Evolutionary conservation across 1,140 invertebrate species (phyloP).

Genomic region (Micrasema longulum): DNA sequence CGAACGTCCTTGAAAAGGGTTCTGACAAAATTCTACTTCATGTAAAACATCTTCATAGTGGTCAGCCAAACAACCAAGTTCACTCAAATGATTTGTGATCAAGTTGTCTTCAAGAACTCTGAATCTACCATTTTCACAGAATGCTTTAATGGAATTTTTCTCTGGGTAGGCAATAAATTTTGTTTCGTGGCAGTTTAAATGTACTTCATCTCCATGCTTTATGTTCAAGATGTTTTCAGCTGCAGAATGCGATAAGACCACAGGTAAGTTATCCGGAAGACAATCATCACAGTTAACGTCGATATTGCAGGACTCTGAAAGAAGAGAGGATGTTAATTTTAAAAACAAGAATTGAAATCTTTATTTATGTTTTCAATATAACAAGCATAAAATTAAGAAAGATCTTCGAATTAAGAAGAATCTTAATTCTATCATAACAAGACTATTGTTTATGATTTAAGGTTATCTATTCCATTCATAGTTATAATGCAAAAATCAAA

Average conservation of each 20-base stretch:
- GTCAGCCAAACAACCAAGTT: slow-evolving; percentile 63
- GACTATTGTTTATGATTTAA: too few relatives aligned
- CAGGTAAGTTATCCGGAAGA: slow-evolving; percentile 62
- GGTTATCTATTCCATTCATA: too few relatives aligned
- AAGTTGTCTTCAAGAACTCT: slow-evolving; percentile 55
- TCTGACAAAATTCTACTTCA: slow-evolving; percentile 57
- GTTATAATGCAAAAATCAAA: too few relatives aligned
- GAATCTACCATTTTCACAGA: slow-evolving; percentile 59
- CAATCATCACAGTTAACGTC: slow-evolving; percentile 62
- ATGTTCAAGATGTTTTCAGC: slow-evolving; percentile 52
- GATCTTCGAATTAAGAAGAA: too few relatives aligned
- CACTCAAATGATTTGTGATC: slow-evolving; percentile 57
- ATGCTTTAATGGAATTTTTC: slow-evolving; percentile 52
- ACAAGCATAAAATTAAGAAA: too few relatives aligned
- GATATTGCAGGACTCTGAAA: slow-evolving; percentile 59
- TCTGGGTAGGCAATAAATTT: slow-evolving; percentile 60
- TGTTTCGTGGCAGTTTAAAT: slow-evolving; percentile 59
- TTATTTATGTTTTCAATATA: background rate
- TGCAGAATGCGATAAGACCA: slow-evolving; percentile 61
- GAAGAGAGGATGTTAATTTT: slow-evolving; percentile 5
- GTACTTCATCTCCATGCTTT: slow-evolving; percentile 57
- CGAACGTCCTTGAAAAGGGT: slow-evolving; percentile 60
- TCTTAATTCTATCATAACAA: too few relatives aligned
- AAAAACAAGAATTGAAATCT: background rate
- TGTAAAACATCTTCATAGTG: slow-evolving; percentile 63